Base-by-base conservation (phyloP, 2,113 vertebrate species). In the Hirundichthys speculiger region DNA sequence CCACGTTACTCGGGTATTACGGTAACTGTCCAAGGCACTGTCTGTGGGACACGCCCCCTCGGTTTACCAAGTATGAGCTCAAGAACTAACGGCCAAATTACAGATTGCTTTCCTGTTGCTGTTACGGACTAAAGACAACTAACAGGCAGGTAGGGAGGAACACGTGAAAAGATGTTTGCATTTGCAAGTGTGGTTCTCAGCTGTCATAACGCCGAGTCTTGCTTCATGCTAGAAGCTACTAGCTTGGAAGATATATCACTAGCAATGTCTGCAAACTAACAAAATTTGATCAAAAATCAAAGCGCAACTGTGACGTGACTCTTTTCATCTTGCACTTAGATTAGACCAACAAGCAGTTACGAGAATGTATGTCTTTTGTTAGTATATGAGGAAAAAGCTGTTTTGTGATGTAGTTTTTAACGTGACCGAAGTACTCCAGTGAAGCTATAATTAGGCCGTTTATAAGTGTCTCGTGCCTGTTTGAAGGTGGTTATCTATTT, bases 91-190 rank as follows among this genome's bases (percentile, higher is more conserved):
- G 3, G 42, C 14, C 9, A 16, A 0, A 1, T 14, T 10, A 22
- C 13, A 1, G 3, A 19, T 49, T 55, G 61, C 45, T 54, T 51
- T 75, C 63, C 63, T 71, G 82, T 27, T 39, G 43, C 70, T 64
- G 75, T 56, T 69, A 54, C 65, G 40, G 18, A 40, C 16, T 7
- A 15, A 25, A 45, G 43, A 64, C 75, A 48, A 6, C 50, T 50
- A 61, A 58, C 87, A 86, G 87, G 87, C 85, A 65, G 2, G 69
- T n/a, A 1, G 14, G 2, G 1, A 13, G 12, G 15, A 2, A 30
- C 27, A 5, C 24, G 9, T 0, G 5, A n/a, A 21, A n/a, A 27
- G 18, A 22, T 3, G 2, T 46, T 41, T 45, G 15, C 49, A 13
- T 13, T 49, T 5, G 19, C 2, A 21, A 22, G 12, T 1, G 14